Evolutionary conservation across 2,797 vertebrate species (phyloP), one percentile per base, ranked within the genome.

Genomic region (Coregonus sp.): DNA sequence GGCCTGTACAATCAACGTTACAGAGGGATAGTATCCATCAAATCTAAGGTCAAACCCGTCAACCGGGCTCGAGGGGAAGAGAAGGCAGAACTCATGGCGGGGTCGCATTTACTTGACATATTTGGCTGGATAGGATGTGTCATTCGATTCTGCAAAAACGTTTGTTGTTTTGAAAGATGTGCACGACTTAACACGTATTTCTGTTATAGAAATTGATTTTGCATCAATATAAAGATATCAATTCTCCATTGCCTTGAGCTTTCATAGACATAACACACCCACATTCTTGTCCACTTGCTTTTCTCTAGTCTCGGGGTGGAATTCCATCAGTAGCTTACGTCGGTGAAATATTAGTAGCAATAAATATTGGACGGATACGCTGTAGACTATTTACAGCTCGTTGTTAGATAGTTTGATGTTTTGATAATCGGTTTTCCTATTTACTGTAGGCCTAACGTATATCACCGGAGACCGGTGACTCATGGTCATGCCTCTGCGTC

Each of bases 1-100:
- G 74, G 74, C 63, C 63, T 52, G 29, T 68, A 54, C 52, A 77
- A 72, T 77, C 75, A 75, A 50, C 56, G 70, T 72, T 72, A 69
- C 35, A n/a, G 12, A 9, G 31, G 35, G 15, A 25, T 63, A 50
- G 56, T 70, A 72, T 77, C 70, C 59, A 72, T 72, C 75, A 77
- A 20, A 52, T 72, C 2, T 72, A 70, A 77, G 70, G 35, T 66
- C 75, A 66, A 25, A 25, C 31, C 40, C 25, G 70, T 66, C 75
- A 77, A 61, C 3, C 9, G 40, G 70, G 20, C n/a, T 25, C 5
- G 20, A 4, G 56, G 37, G 25, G 40, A 20, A 15, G 47, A 52
- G 61, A 31, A 9, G 56, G 11, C 3, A 31, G 16, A 3, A 67
- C 35, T 67, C 40, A 47, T 3, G 15, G 47, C 20, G 4, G 1